phyloP scores from a whole-genome alignment of 2,113 vertebrate genomes.

The Zosterops japonicus region DNA sequence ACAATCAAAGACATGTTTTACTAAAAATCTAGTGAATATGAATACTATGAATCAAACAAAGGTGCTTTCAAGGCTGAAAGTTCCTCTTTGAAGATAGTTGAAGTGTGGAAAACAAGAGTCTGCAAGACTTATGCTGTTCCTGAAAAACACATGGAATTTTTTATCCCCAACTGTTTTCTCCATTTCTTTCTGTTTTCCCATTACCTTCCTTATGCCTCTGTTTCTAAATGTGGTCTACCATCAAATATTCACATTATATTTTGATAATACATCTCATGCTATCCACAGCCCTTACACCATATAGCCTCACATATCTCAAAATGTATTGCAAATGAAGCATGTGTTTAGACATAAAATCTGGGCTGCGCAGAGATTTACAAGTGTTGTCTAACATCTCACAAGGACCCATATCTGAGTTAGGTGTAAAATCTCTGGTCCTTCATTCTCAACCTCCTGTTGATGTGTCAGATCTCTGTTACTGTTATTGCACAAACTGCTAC shows the following conservation, averaged over 20 bases:
- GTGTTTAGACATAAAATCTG: neutral
- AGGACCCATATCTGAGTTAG: rapidly evolving
- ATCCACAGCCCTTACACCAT: neutral
- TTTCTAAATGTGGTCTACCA: neutral
- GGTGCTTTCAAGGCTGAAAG: neutral
- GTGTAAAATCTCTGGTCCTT: neutral
- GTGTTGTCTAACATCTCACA: neutral
- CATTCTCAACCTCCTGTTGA: neutral
- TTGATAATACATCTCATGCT: neutral
- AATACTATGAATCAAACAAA: neutral
- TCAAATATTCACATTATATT: neutral
- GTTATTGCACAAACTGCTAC: neutral
- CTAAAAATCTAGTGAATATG: neutral
- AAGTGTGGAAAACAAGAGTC: neutral
- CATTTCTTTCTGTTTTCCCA: neutral
- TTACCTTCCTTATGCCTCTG: neutral
- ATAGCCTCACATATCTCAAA: neutral
- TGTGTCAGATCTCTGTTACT: neutral
- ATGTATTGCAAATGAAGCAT: neutral
- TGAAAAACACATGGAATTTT: neutral
- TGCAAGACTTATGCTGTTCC: neutral
- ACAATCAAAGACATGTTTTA: neutral
- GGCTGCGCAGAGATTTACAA: neutral
- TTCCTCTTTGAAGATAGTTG: neutral
- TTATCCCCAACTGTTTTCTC: neutral